A percentile compares a stretch with the other conserved stretches of the same genome.
phyloP scores from a whole-genome alignment of 2,888 invertebrate species.

The Tinea trinotella region DNA sequence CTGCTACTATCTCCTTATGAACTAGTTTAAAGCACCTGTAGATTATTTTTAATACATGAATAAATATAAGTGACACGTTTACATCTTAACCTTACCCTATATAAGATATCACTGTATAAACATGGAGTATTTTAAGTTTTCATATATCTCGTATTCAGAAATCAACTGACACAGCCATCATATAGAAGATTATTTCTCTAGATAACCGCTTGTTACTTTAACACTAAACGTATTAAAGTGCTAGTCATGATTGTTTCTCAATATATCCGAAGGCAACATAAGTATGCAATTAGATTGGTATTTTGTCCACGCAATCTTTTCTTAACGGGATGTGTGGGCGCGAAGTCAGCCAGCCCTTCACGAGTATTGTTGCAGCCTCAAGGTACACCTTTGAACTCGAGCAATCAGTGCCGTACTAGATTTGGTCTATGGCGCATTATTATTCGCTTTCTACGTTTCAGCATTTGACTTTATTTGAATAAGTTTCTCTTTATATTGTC shows the following conservation, averaged over 20 bases:
- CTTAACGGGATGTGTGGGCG: conserved; percentile 30
- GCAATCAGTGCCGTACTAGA: conserved; percentile 28
- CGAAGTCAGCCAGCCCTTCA: conserved; percentile 7
- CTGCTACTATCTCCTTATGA: not conserved
- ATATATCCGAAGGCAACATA: not conserved
- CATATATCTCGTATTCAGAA: not conserved
- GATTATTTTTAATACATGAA: conserved; percentile 5
- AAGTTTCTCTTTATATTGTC: conserved; percentile 19
- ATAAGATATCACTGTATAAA: not conserved
- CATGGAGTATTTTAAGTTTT: too few species aligned
- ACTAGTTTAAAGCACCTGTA: conserved; percentile 4
- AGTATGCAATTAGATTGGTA: conserved; percentile 18
- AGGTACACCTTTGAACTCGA: conserved; percentile 43
- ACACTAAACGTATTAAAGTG: conserved; percentile 4
- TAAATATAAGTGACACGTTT: not conserved
- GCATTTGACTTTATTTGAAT: conserved; percentile 20
- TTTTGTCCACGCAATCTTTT: conserved; percentile 27
- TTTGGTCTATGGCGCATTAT: conserved; percentile 18
- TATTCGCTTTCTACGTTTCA: conserved; percentile 21
- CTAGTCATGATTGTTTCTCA: conserved; percentile 8
- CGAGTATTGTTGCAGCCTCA: conserved; percentile 31
- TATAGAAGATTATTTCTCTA: not conserved
- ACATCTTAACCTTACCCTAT: not conserved
- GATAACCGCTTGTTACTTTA: not conserved
- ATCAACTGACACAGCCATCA: not conserved